Conservation (phyloP, 1,140 invertebrate species). For the Drosophila subpulchrella region DNA sequence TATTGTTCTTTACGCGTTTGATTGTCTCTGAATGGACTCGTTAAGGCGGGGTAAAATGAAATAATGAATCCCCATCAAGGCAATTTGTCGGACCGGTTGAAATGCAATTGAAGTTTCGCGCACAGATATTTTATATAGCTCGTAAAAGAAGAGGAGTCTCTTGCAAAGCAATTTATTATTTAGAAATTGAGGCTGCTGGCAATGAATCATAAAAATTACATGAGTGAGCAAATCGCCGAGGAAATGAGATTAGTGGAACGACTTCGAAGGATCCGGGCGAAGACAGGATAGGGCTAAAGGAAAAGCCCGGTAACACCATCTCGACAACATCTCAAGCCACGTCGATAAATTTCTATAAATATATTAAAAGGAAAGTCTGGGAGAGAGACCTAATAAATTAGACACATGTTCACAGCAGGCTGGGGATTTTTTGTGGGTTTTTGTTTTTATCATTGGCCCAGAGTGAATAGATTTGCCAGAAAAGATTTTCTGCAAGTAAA, state of each 20-base stretch:
- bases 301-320: slow-evolving; percentile 17
- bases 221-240: neutral
- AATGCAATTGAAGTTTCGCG: slow-evolving; percentile 21
- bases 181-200: slow-evolving; percentile 6
- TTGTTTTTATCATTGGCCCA: slow-evolving; percentile 12
- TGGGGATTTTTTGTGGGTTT: slow-evolving; percentile 4
- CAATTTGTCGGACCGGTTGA: slow-evolving; percentile 16
- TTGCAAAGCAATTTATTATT: slow-evolving; percentile 30
- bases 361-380: slow-evolving; percentile 23
- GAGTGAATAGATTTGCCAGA: slow-evolving; percentile 41
- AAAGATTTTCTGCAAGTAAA: slow-evolving; percentile 59
- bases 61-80: slow-evolving; percentile 49
- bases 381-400: slow-evolving; percentile 68
- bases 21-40: slow-evolving; percentile 61
- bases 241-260: slow-evolving; percentile 46
- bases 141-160: slow-evolving; percentile 6
- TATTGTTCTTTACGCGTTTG: slow-evolving; percentile 47
- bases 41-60: slow-evolving; percentile 43
- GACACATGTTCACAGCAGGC: slow-evolving; percentile 38
- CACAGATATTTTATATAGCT: slow-evolving; percentile 18
- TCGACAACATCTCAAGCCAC: slow-evolving; percentile 4
- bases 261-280: slow-evolving; percentile 5
- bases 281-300: slow-evolving; percentile 11
- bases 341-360: slow-evolving; percentile 65
- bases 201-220: slow-evolving; percentile 46